Conservation (phyloP, 2,797 vertebrate genomes). For the Stomatorhinus walkeri region DNA sequence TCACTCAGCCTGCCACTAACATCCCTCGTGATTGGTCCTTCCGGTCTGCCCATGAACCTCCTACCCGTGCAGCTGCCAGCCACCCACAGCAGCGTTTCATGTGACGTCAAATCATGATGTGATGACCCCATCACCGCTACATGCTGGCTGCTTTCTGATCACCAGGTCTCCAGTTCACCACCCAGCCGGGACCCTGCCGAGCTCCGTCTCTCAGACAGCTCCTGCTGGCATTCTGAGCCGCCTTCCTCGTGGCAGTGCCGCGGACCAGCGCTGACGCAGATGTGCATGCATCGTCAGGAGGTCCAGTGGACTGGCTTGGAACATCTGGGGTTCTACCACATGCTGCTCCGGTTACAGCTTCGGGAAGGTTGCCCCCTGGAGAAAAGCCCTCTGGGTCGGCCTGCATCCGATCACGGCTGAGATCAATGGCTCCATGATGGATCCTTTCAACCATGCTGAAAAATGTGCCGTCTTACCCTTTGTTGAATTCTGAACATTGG, state of each 20-base stretch:
- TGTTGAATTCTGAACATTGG: not conserved
- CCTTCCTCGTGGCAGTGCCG: not conserved
- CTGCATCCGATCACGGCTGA: not conserved
- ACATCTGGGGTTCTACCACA: slow-evolving; percentile 10
- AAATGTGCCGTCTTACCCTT: not conserved
- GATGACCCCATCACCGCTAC: not conserved
- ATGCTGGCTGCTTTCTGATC: not conserved
- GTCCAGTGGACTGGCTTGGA: not conserved
- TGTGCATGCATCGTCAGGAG: slow-evolving; percentile 1
- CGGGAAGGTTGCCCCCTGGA: not conserved
- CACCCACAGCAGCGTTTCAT: not conserved
- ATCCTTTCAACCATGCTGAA: not conserved
- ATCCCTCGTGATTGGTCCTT: not conserved
- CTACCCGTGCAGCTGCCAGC: not conserved
- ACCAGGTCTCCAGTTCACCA: not conserved
- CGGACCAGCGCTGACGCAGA: not conserved
- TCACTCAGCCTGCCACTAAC: not conserved
- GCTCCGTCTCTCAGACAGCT: not conserved
- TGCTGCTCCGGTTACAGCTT: not conserved
- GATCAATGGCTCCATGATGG: not conserved
- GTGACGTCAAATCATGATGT: not conserved
- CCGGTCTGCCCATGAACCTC: not conserved
- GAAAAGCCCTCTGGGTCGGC: not conserved
- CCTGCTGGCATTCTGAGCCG: not conserved
- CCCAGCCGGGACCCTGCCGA: not conserved